Evolutionary conservation across 2,888 invertebrate species (phyloP).

Genomic region (Reticulitermes lucifugus): DNA sequence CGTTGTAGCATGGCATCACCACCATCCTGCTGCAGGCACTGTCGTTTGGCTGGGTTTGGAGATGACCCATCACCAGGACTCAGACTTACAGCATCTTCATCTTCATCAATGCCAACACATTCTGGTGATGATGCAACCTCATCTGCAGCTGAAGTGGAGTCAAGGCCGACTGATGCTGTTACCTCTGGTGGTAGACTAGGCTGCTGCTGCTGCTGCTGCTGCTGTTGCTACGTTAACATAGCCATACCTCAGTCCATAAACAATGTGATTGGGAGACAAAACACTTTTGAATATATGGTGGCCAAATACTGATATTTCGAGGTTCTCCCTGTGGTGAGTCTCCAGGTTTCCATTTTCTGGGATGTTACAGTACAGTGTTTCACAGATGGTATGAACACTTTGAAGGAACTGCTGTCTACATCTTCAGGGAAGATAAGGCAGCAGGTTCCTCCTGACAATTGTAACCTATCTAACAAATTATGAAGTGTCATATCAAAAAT

Average conservation of each 20-base stretch:
- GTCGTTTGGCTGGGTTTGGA: constrained; percentile 51
- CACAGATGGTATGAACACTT: too few species aligned
- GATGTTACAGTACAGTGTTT: too few species aligned
- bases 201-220: constrained; percentile 1
- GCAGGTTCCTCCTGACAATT: too few species aligned
- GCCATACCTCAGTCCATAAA: neutral
- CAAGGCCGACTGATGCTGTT: neutral
- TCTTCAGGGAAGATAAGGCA: too few species aligned
- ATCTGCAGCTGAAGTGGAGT: constrained; percentile 27
- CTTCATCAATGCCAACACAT: constrained; percentile 46
- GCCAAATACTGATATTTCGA: too few species aligned
- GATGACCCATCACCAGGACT: constrained; percentile 47
- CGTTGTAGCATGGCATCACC: neutral
- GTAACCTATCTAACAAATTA: too few species aligned
- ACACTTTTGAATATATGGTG: too few species aligned
- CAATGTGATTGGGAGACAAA: too few species aligned
- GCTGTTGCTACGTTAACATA: neutral
- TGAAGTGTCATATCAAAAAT: too few species aligned
- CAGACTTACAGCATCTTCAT: constrained; percentile 47
- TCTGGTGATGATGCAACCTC: constrained; percentile 42
- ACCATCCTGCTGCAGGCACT: constrained; percentile 31
- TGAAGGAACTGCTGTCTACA: too few species aligned
- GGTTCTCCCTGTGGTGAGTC: too few species aligned
- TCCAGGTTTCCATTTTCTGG: too few species aligned
- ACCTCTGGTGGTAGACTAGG: neutral